Evolutionary conservation across 2,797 vertebrate genomes (phyloP), one percentile per base, ranked within the genome.

Genomic region (Enteromius thamalakanensis): DNA sequence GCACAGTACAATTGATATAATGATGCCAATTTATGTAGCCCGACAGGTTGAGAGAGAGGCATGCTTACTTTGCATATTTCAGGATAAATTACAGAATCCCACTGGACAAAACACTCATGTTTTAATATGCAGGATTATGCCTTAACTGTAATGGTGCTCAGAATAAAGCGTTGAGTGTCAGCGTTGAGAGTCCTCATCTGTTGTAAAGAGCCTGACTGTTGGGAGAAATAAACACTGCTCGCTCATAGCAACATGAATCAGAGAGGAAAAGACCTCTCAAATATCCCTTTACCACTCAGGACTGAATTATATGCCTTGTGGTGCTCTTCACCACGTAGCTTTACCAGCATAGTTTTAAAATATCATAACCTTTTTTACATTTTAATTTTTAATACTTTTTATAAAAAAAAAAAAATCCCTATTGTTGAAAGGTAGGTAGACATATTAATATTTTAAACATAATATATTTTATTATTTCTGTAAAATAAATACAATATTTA

Each of bases 181-280:
- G 62, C 2, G 0, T 34, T 82, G 60, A 76, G 71, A 67, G 71
- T 26, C 10, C 72, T 82, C 49, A 26, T 21, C 47, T 45, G 34
- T 53, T 82, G 67, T 29, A 55, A 76, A 76, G 37, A 49, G 7
- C 26, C 26, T 71, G 80, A 70, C 67, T 68, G 64, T 77, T 74
- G 75, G 80, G 55, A 71, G 79, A 74, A 79, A 42, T 82, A 19
- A 37, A 83, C 86, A 87, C 76, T 42, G 11, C 34, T 76, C 49
- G 42, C 82, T 32, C 80, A 60, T 82, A 79, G 86, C 58, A 37
- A 68, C 45, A 37, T 84, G 83, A 87, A 83, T 87, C 79, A 84
- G 64, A 87, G 86, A 83, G 82, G 80, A 79, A 76, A 81, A 60
- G 32, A 26, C 51, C 69, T 81, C 81, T 88, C 79, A 89, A 26